Base-by-base conservation (phyloP, 2,113 vertebrate genomes). In the Tauraco erythrolophus region DNA sequence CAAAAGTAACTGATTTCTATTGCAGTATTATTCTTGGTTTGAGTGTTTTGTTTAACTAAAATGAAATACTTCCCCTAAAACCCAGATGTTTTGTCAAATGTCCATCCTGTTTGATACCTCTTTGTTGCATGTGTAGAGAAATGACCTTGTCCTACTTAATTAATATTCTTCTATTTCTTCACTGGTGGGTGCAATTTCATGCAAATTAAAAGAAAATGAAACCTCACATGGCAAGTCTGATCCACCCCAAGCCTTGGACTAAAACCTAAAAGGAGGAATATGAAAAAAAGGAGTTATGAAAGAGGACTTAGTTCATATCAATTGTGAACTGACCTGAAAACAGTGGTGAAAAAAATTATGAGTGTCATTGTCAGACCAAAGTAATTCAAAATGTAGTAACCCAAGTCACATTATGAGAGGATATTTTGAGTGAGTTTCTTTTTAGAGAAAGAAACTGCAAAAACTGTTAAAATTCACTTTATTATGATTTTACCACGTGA, bases 61-160 rank as follows among this genome's bases (percentile, higher is more conserved):
- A 62, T 48, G 1, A 92, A 96, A 77, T 78, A 5, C 1, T 85
- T 64, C 3, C 1, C 2, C 25, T n/a, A 1, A 43, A 43, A 43
- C 12, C 9, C 31, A 69, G 9, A 41, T 14, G 2, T 31, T 88
- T 86, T 77, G 53, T 21, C 48, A 70, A 81, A 61, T 3, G 57
- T 53, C 9, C 19, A 45, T 60, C 8, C 4, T 23, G 7, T 61
- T 65, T 6, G 3, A 35, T 66, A 62, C 6, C 3, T n/a, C 12
- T 43, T 61, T 64, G 11, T 30, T 74, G 6, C 9, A 39, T 11
- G 12, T 45, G 8, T 30, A 75, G 30, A 35, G 91, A 83, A 88
- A 5, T 19, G 1, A 17, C 3, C n/a, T 53, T 39, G 4, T 46
- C 17, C 0, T 1, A 16, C 13, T 48, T 56, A 28, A 35, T 56